Base-by-base conservation (phyloP, 2,797 vertebrate species). In the Myotis findleyi region DNA sequence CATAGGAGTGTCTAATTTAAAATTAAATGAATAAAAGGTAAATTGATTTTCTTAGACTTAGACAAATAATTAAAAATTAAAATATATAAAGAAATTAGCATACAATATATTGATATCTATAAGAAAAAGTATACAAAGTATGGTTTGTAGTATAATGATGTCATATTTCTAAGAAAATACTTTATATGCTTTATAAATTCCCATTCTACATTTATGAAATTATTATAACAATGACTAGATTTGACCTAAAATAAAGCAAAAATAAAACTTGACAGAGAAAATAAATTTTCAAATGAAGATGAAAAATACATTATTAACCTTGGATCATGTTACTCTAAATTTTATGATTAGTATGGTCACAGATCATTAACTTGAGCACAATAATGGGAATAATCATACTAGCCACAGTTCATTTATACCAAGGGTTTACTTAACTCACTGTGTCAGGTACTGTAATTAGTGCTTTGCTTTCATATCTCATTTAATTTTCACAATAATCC, bases 1-100 rank as follows among this genome's bases (percentile, higher is more conserved):
- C 13, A 85, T 47, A 64, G 10, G 12, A 75, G 47, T 49, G 33
- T 72, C 33, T 87, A 57, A 17, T 59, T 44, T 95, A 89, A 86
- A 93, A 55, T 14, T 57, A 7, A 17, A 87, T 57, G 20, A 84
- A 85, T 64, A 68, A 13, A 77, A 16, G 21, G 6, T 38, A 73
- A 75, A 27, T 55, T 68, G 69, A 83, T 89, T 89, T 94, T 96
- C 59, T 68, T 57, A 49, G 44, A 83, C 8, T 75, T 75, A n/a
- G 36, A 83, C 20, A 72, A 83, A 57, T 64, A 57, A 92, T 85
- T 94, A 4, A 88, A 92, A 91, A 92, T 64, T 59, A 47, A 76
- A 93, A 92, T 87, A n/a, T 80, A 93, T 73, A 27, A 89, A 91
- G 14, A 87, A 83, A 64, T 59, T 71, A 87, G 30, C 57, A 94